A percentile compares a stretch with the other conserved stretches of the same genome.
Evolutionary conservation across 2,888 invertebrate genomes (phyloP).

Genomic region (Mesoligia furuncula): DNA sequence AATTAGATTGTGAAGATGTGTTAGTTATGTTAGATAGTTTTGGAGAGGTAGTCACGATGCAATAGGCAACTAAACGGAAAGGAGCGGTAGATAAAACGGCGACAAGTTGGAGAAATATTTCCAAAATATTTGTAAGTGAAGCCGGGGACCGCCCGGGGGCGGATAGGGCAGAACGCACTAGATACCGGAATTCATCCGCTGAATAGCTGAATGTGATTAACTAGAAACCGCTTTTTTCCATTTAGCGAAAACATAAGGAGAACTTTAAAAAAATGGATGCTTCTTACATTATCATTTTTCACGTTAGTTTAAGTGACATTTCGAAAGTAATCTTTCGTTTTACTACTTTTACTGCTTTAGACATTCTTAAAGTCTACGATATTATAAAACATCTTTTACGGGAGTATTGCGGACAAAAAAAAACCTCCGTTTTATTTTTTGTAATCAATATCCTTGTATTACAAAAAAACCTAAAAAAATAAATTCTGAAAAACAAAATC

Average conservation of each 20-base stretch:
- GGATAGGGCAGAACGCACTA: conserved; percentile 67
- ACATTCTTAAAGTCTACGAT: not conserved
- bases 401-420: not conserved
- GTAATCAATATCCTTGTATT: not conserved
- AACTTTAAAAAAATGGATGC: not conserved
- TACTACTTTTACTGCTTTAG: not conserved
- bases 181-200: conserved; percentile 70
- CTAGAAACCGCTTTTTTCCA: conserved; percentile 64
- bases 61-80: conserved; percentile 88
- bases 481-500: not conserved
- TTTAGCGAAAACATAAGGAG: conserved; percentile 30
- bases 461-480: not conserved
- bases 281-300: not conserved
- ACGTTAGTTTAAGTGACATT: not conserved
- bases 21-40: conserved; percentile 31
- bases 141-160: conserved; percentile 80
- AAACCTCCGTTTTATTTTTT: not conserved
- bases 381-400: not conserved
- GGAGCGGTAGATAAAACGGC: conserved; percentile 89
- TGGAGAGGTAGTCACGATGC: conserved; percentile 69
- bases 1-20: conserved; percentile 16
- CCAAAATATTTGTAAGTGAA: conserved; percentile 89
- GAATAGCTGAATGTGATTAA: conserved; percentile 69
- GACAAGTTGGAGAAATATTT: conserved; percentile 90
- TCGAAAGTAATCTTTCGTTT: not conserved